Evolutionary conservation across 1,140 invertebrate genomes (phyloP), one percentile per base, ranked within the genome.

Genomic region (Sipha flava): DNA sequence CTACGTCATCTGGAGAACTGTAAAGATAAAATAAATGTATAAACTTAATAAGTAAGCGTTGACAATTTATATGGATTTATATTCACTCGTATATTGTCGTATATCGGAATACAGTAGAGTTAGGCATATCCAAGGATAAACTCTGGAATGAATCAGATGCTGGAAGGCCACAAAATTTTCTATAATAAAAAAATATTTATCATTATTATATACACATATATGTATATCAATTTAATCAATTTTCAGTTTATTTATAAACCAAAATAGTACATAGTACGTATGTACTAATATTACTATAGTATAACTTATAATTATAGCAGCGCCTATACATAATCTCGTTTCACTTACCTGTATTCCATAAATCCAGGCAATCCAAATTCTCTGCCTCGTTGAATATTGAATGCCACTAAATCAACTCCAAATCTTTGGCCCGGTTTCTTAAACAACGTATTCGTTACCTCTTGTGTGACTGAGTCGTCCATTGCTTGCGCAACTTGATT

Each of bases 401-500:
- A 86, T 0, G 94, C 90, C n/a, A 95, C 90, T 45, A 96, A 85
- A 87, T 96, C 95, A 10, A 96, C 86, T 10, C 95, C 94, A 1
- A 93, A 95, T 85, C 94, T 94, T 1, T 93, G 93, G 83, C 92
- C 95, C 62, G 90, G 91, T 57, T 84, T 83, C 87, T 95, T 93
- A 82, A 96, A 95, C 0, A 96, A 86, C 84, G 93, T 93, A 84
- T 95, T 94, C 0, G 94, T 95, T 10, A 96, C 86, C 87, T 96
- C 94, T 86, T 95, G 93, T 0, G 95, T 96, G 79, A 97, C 93
- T 0, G 94, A 94, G 84, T 96, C 94, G 83, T 97, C 95, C 94
- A 96, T 96, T 84, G 95, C 94, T 86, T 96, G 94, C 14, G 95
- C 94, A 31, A 96, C 93, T 88, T 97, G 95, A 85, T 97, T 97